Evolutionary conservation across 2,113 vertebrate genomes (phyloP), one percentile per base, ranked within the genome.

Genomic region (Corythornis cristatus): DNA sequence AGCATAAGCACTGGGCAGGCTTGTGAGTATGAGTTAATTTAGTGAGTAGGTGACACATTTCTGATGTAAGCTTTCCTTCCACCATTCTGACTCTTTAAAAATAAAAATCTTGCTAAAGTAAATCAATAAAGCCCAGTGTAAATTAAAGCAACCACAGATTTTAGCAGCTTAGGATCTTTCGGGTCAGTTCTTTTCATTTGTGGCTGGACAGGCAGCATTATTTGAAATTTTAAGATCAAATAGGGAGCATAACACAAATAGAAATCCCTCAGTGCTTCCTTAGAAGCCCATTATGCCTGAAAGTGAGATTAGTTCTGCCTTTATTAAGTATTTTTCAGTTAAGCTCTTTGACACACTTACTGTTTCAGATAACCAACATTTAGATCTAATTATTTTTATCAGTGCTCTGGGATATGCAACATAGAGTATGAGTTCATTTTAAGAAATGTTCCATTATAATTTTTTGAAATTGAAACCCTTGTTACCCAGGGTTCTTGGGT

Each of bases 181-280:
- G 19, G 16, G 3, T 26, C 4, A 2, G 0, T 58, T 53, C 25
- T 28, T 43, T 3, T 68, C 0, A 0, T 7, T 13, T 16, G 13
- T 67, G 23, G 9, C 42, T 65, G 50, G 37, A 91, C 25, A 2
- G 1, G 8, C 35, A 76, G 15, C 42, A 16, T 40, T 65, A 8
- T 53, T 78, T 78, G 21, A 35, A 60, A 35, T 25, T 83, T 1
- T 42, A 19, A 45, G 17, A 4, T 51, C 1, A 4, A 4, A 9
- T 45, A 45, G 14, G 5, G 72, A 43, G 3, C 5, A 2, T 15
- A 64, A 48, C 25, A 31, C 33, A 18, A 71, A 11, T 10, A 73
- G 28, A n/a, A 61, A 18, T 29, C 7, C 3, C 14, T 56, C 12
- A 16, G 20, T 56, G 3, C 37, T 86, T 82, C 31, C 4, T 40